A percentile compares a stretch with the other conserved stretches of the same genome.
Conservation (phyloP, 2,113 vertebrate genomes). For the Haemorhous mexicanus region DNA sequence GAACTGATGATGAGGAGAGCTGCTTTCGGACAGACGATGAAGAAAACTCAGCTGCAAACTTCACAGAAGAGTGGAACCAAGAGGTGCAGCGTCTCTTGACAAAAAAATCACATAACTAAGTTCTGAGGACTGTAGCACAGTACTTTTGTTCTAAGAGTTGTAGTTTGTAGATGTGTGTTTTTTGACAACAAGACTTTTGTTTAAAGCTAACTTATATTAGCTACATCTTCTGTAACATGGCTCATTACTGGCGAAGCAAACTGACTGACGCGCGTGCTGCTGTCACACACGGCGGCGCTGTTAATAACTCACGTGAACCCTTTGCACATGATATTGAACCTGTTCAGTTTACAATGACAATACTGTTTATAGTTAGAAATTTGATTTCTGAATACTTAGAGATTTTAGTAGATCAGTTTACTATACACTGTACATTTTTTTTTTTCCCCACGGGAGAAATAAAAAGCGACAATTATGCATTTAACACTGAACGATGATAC, state of each 20-base stretch:
- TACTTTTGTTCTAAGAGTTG: conserved; percentile 76
- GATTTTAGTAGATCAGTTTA: conserved; percentile 71
- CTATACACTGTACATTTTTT: conserved; percentile 72
- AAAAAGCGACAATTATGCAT: conserved; percentile 60
- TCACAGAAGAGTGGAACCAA: conserved; percentile 68
- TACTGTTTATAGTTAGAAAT: conserved; percentile 74
- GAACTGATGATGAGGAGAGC: conserved; percentile 70
- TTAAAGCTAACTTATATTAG: conserved; percentile 71
- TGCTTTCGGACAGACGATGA: conserved; percentile 71
- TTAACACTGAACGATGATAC: conserved; percentile 57
- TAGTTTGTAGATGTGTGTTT: conserved; percentile 82
- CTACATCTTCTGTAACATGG: conserved; percentile 73
- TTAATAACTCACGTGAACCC: conserved; percentile 65
- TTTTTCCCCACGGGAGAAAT: conserved; percentile 53
- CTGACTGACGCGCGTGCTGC: conserved; percentile 51
- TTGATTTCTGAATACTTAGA: conserved; percentile 74
- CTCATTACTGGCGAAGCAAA: conserved; percentile 64
- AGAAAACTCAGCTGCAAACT: conserved; percentile 59
- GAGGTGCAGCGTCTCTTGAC: conserved; percentile 70
- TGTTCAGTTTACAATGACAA: conserved; percentile 76
- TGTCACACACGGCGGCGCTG: conserved; percentile 44
- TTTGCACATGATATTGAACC: conserved; percentile 77
- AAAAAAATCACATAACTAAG: conserved; percentile 59
- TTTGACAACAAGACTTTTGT: conserved; percentile 69
- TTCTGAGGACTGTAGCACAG: conserved; percentile 76